Evolutionary conservation across 1,140 invertebrate genomes (phyloP).

Genomic region (Rhynchophorus ferrugineus): DNA sequence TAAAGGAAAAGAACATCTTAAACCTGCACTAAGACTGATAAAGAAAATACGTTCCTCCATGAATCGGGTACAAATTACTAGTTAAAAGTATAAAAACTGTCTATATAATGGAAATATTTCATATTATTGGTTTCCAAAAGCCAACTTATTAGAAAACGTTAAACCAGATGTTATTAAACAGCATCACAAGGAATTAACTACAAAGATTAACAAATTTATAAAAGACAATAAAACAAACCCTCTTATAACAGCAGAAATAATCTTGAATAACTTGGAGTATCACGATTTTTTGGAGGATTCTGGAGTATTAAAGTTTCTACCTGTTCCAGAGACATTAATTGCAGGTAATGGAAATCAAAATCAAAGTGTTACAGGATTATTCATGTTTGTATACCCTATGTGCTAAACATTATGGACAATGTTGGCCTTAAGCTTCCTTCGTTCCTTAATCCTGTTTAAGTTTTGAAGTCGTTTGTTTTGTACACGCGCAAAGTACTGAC

Average conservation of each 20-base stretch:
- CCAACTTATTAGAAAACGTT: constrained; percentile 36
- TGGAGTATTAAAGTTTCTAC: no score
- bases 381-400: no score
- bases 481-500: no score
- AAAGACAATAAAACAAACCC: neutral
- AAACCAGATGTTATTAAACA: neutral
- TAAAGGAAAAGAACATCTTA: constrained; percentile 21
- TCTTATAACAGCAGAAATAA: neutral
- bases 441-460: no score
- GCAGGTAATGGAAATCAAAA: no score
- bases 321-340: no score
- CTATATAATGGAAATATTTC: constrained; percentile 37
- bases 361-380: no score
- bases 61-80: constrained; percentile 40
- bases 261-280: neutral
- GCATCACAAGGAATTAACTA: neutral
- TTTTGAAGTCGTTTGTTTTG: no score
- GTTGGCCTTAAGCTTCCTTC: no score
- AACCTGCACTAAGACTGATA: constrained; percentile 29
- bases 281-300: no score
- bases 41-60: constrained; percentile 41
- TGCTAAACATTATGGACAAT: no score
- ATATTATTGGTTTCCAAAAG: constrained; percentile 42
- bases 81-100: constrained; percentile 40
- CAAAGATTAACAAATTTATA: neutral